Evolutionary conservation across 2,888 invertebrate genomes (phyloP).

Genomic region (Cheilosia impressa): DNA sequence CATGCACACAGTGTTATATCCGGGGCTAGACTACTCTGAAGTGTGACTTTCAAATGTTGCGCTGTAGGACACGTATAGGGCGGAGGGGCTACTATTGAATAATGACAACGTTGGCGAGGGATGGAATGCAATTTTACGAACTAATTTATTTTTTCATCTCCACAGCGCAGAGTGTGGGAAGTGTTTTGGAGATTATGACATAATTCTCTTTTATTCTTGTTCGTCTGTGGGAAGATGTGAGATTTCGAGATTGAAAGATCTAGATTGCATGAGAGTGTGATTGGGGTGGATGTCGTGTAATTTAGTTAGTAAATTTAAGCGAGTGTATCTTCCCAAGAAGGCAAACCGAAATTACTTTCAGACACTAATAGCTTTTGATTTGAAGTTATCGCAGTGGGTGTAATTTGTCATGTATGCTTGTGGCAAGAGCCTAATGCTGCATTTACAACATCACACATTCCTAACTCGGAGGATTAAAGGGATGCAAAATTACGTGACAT

Average conservation of each 20-base stretch:
- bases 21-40: slow-evolving; percentile 63
- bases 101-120: slow-evolving; percentile 37
- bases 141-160: slow-evolving; percentile 59
- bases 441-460: no score
- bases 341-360: no score
- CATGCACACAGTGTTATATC: slow-evolving; percentile 44
- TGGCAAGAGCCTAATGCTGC: no score
- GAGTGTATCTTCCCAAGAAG: no score
- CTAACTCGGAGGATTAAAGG: no score
- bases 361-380: no score
- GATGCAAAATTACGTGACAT: no score
- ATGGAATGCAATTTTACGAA: slow-evolving; percentile 58
- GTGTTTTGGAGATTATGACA: slow-evolving; percentile 58
- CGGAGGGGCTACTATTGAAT: slow-evolving; percentile 39
- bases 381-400: no score
- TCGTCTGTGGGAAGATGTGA: slow-evolving; percentile 62
- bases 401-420: no score
- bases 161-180: slow-evolving; percentile 58
- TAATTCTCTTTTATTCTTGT: slow-evolving; percentile 14
- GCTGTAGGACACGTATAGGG: not conserved
- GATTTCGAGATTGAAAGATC: slow-evolving; percentile 49
- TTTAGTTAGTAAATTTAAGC: slow-evolving; percentile 9
- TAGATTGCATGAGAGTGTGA: slow-evolving; percentile 10
- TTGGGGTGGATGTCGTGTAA: slow-evolving; percentile 9
- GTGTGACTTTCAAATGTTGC: slow-evolving; percentile 64